These are phyloP conservation scores for Drosophila barbarae DNA, from an alignment of 2,888 invertebrate genomes.

Conservation along the genomic window DNA sequence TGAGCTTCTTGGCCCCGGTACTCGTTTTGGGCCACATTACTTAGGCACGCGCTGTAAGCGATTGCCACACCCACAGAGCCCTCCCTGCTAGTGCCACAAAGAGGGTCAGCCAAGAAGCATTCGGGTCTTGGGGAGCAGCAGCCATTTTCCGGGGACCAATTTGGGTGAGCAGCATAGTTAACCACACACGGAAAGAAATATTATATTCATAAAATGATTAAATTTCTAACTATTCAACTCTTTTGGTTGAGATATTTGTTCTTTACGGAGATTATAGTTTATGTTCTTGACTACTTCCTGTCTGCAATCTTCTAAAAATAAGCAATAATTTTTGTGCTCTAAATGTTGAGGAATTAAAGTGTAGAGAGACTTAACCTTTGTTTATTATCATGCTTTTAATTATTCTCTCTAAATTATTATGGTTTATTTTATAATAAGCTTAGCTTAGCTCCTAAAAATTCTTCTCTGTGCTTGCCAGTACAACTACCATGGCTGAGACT, in stretches of 20 bases:
- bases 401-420: too few species aligned
- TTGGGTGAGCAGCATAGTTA: constrained; percentile 18
- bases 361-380: background rate
- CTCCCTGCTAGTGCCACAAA: constrained; percentile 28
- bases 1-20: constrained; percentile 5
- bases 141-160: constrained; percentile 10
- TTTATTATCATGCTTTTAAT: background rate
- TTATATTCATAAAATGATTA: background rate
- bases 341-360: background rate
- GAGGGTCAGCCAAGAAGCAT: constrained; percentile 45
- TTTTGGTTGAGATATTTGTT: background rate
- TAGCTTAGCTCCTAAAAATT: background rate
- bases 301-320: background rate
- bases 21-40: constrained; percentile 58
- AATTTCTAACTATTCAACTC: too few species aligned
- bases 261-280: background rate
- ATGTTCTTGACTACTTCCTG: background rate
- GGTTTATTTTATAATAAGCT: too few species aligned
- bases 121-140: constrained; percentile 8
- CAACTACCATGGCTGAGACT: background rate
- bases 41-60: constrained; percentile 59
- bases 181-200: background rate
- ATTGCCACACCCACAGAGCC: constrained; percentile 26
- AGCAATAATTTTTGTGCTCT: background rate
- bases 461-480: background rate